phyloP scores from a whole-genome alignment of 2,888 invertebrate species.

The Pseudococcus jackbeardsleyi region DNA sequence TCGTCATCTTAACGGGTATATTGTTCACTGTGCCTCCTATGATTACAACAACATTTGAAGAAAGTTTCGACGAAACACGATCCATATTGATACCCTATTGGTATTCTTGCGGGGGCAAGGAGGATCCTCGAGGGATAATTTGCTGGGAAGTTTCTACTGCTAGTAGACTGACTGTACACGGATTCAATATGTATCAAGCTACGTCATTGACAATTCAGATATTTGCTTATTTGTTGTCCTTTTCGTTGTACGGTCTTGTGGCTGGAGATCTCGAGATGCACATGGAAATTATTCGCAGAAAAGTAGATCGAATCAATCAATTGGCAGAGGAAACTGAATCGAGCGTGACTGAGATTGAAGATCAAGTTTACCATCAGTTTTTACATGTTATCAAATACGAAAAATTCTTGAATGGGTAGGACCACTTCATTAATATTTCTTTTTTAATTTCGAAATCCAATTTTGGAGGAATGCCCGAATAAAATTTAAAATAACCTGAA shows the following conservation, averaged over 20 bases:
- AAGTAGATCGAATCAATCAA: neutral
- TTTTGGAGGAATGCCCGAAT: neutral
- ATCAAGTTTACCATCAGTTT: neutral
- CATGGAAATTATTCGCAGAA: neutral
- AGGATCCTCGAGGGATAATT: neutral
- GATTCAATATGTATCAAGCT: neutral
- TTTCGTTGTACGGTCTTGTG: neutral
- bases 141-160: neutral
- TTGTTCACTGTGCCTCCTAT: neutral
- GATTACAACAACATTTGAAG: neutral
- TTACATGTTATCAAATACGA: neutral
- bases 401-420: neutral
- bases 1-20: neutral
- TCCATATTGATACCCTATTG: neutral
- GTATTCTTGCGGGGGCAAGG: neutral
- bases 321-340: neutral
- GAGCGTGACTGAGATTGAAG: neutral
- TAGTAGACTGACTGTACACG: neutral
- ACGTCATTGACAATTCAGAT: neutral
- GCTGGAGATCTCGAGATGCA: neutral
- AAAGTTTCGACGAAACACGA: neutral
- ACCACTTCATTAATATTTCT: too few relatives aligned
- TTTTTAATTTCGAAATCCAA: too few relatives aligned
- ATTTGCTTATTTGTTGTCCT: neutral
- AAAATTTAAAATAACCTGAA: too few relatives aligned